Conservation (phyloP, 2,797 vertebrate genomes). For the Acrocephalus scirpaceus region DNA sequence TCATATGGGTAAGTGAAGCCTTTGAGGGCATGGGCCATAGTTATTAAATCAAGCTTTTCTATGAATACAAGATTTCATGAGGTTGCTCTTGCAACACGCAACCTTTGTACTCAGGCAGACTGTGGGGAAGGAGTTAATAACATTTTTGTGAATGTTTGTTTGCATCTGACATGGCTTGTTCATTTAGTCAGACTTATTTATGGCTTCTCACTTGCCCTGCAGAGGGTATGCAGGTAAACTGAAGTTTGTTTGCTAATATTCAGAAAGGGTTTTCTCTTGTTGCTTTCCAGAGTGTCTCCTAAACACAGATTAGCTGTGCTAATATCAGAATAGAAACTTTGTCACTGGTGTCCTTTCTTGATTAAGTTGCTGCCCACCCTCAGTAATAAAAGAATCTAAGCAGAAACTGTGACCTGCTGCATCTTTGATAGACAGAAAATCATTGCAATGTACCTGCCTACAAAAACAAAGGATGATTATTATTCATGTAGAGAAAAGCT, state of each 20-base stretch:
- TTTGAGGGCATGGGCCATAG: background rate
- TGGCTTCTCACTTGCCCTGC: background rate
- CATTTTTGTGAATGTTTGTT: background rate
- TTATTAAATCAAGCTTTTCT: constrained; percentile 15
- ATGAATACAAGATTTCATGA: constrained; percentile 1
- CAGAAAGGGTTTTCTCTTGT: background rate
- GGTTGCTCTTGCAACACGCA: background rate
- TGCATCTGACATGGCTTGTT: background rate
- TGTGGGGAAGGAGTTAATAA: background rate
- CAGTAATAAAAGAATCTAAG: background rate
- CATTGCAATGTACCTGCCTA: background rate
- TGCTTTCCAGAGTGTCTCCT: background rate
- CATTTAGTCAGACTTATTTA: background rate
- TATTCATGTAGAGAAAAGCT: constrained; percentile 1
- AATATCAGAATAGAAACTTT: background rate
- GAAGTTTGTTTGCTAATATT: background rate
- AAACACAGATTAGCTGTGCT: background rate
- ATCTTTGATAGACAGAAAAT: background rate
- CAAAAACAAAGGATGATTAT: background rate
- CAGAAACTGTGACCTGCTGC: background rate
- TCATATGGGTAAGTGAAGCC: constrained; percentile 5
- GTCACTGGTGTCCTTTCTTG: background rate
- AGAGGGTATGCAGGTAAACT: background rate
- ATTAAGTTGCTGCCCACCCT: background rate
- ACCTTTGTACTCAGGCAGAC: background rate